Base-by-base conservation (phyloP, 1,140 invertebrate genomes). In the Meloidogyne exigua region DNA sequence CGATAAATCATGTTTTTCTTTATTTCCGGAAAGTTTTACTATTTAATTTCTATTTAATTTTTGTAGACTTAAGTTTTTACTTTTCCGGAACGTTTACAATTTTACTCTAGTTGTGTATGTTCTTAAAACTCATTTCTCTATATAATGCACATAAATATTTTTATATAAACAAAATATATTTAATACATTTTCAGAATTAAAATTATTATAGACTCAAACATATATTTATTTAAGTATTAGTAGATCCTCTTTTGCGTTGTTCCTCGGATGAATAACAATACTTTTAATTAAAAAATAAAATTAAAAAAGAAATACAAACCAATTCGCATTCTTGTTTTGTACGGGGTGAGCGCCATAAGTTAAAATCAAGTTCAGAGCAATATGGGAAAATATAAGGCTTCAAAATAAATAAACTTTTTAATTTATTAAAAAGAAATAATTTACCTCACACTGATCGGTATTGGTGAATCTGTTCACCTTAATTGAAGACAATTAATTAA, bases 341-440 rank as follows among this genome's bases (percentile, higher is more conserved):
- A 36, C 85, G 79, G 9, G 85, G 85, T n/a, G 85, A 87, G 26
- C 85, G 68, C 85, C 85, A 87, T 21, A 87, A 65, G 68, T 87
- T 87, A 79, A 87, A 87, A 63, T 87, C 85, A 18, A 87, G 76
- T 76, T 87, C 85, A 64, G 86, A 77, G 42, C 86, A 87, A 57
- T 87, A 87, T 18, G 85, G 85, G 83, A 87, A 87, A 64, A 86
- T 85, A 80, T 87, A 87, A 10, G 85, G 85, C 75, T 73, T 3
- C 12, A 44, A 26, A 7, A n/a, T 64, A 12, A n/a, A n/a, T 62
- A 12, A 23, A 7, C 5, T n/a, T n/a, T n/a, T 18, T 10, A 73
- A 73, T 36, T 10, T 13, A 25, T 36, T 65, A 10, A 10, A 0
- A 21, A 18, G 13, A 32, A 0, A 36, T 7, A 62, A 57, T 1